Base-by-base conservation (phyloP, 2,888 invertebrate species). In the Nysson spinosus region DNA sequence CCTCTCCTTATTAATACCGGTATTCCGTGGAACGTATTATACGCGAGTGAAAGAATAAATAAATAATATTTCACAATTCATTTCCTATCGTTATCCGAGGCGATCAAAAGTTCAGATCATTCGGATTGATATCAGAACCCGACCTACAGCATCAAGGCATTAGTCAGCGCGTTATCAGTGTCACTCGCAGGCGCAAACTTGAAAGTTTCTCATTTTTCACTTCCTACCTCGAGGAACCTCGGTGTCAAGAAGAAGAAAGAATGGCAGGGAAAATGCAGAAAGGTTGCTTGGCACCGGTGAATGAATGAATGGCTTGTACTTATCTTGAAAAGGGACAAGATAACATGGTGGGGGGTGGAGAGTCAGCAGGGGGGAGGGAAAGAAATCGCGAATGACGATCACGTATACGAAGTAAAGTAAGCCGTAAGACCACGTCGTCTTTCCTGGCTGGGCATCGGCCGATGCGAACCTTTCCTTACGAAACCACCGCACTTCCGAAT, bases 341-440 rank as follows among this genome's bases (percentile, higher is more conserved):
- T 47, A 14, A 39, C 43, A 64, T 63, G 63, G 42, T 58, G 51
- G 46, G 28, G 35, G 44, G 34, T 16, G 11, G 1, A 1, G 16
- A 37, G 24, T 1, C 2, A 49, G 60, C 39, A 26, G 30, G 55
- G 17, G 22, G 46, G 35, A 19, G 56, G 67, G 56, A 44, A 55
- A 69, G 61, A 65, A 62, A 72, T 80, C 64, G 46, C 44, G 62
- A 63, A 81, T 80, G 78, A 65, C 52, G 74, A 80, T 81, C 81
- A 78, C 81, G 81, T 79, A 78, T 57, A 37, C 55, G 34, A 62
- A 52, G 66, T 50, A 71, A 77, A 77, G 77, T 77, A 75, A 78
- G 78, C 75, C 69, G 75, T 80, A 74, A 75, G 68, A 67, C 67
- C 55, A 68, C 44, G 57, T 64, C 60, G 56, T 52, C 56, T 52